Base-by-base conservation (phyloP, 2,888 invertebrate genomes). In the Heteromyza rotundicornis region DNA sequence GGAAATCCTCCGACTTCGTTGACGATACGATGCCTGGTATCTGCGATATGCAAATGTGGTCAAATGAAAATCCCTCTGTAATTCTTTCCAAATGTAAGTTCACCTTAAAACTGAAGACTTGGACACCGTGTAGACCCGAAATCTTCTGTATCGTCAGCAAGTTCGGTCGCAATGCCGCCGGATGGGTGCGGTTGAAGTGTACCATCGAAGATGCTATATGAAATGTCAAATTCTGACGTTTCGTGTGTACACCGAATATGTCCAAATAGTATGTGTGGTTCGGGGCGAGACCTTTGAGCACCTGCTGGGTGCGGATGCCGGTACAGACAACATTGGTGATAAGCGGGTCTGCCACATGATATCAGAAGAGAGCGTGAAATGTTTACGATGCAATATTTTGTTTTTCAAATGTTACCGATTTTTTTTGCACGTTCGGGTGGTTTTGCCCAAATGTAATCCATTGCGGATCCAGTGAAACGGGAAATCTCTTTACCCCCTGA, bases 81-180 rank as follows among this genome's bases (percentile, higher is more conserved):
- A n/a, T n/a, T n/a, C n/a, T n/a, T 16, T 27, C 49, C 22, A 10
- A 55, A 24, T 17, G 19, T 14, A n/a, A n/a, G n/a, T 65, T 59
- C 77, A 87, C 87, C 84, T 87, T 88, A 72, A 84, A 87, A 71
- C 85, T 84, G 68, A 86, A 87, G 36, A 85, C 83, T 17, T 85
- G 85, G 55, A 84, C 84, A 22, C 86, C 86, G 65, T 85, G 85
- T 58, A 85, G 73, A 24, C 84, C 84, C 3, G 83, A 83, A 53
- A 88, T 80, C 74, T 86, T 86, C 2, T 85, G 84, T 62, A 83
- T 83, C 1, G 78, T 79, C 1, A 85, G 77, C 64, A 79, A 83
- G 54, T 86, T 86, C 64, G 87, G 86, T 52, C 84, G 82, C 19
- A 87, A 74, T 1, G 72, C 63, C 14, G 72, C 67, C 1, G 83